Percentiles rank a stretch among this genome's conserved stretches.
Evolutionary conservation across 1,140 invertebrate genomes (phyloP).

Genomic region (Pectinophora gossypiella): DNA sequence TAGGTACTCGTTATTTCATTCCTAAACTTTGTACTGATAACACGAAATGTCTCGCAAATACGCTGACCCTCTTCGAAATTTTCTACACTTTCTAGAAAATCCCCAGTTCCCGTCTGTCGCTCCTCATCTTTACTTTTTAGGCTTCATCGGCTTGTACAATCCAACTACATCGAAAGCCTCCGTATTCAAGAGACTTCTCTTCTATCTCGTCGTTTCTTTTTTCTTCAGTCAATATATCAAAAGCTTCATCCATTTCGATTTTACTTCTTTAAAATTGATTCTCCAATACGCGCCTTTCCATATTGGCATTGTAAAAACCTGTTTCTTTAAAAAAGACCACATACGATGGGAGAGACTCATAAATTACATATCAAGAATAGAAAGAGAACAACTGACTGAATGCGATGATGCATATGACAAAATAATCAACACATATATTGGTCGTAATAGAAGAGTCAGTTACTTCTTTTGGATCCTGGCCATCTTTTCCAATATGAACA

Average conservation of each 20-base stretch:
- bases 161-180: conserved; percentile 16
- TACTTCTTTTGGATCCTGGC: conserved; percentile 38
- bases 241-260: conserved; percentile 23
- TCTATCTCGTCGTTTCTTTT: conserved; percentile 30
- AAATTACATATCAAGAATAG: conserved; percentile 27
- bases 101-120: conserved; percentile 31
- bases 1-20: no score
- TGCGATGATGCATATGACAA: conserved; percentile 9
- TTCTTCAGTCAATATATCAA: conserved; percentile 43
- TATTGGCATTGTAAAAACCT: conserved; percentile 33
- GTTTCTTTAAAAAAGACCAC: conserved; percentile 34
- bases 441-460: conserved; percentile 25
- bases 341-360: conserved; percentile 32
- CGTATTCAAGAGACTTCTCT: conserved; percentile 26
- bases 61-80: background rate
- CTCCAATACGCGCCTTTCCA: conserved; percentile 44
- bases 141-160: conserved; percentile 34
- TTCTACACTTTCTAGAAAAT: conserved; percentile 18
- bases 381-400: conserved; percentile 23
- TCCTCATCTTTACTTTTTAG: conserved; percentile 31
- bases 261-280: conserved; percentile 27
- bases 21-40: no score
- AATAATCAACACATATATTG: conserved; percentile 29
- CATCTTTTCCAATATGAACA: conserved; percentile 37
- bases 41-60: background rate